Evolutionary conservation across 2,113 vertebrate genomes (phyloP), one percentile per base, ranked within the genome.

Genomic region (Calypte anna): DNA sequence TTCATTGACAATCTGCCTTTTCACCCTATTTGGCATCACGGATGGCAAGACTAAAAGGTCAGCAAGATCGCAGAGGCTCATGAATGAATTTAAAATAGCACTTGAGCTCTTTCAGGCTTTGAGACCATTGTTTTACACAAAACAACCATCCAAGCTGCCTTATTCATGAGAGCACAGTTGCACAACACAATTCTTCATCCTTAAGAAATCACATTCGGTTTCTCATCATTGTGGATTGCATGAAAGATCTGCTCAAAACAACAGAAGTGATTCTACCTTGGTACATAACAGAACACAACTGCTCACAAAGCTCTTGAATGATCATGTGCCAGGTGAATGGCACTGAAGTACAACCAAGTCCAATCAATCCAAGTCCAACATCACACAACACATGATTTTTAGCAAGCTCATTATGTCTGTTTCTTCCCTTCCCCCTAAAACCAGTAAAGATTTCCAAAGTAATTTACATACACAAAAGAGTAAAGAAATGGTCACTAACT

Each of bases 241-340:
- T 20, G n/a, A 58, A 78, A 63, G 13, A 31, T 23, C 50, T 74
- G 46, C 58, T 69, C 31, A 55, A 14, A 90, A 57, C 9, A 43
- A 33, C 4, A 59, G 17, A 86, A 61, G 1, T 17, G 13, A 18
- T 57, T 89, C n/a, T 62, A 21, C 30, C 10, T 64, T 2, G 1
- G 5, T 22, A 59, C 0, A 0, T 10, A 23, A 78, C 36, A 31
- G 30, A 38, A 21, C 27, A 67, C 33, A 43, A 21, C 17, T 28
- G 48, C 36, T 90, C 28, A 40, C 9, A 2, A 53, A 22, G 18
- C 3, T 54, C 59, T 43, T 58, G 40, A 54, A 63, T 5, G 31
- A 58, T n/a, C 9, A 2, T 55, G 12, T 69, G 50, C 44, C 61
- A 76, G 67, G 50, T 72, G 17, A 92, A 50, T 1, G 10, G 30